Percentiles rank a stretch among this genome's conserved stretches.
Conservation (phyloP, 2,888 invertebrate species). For the Vandiemenella viatica region DNA sequence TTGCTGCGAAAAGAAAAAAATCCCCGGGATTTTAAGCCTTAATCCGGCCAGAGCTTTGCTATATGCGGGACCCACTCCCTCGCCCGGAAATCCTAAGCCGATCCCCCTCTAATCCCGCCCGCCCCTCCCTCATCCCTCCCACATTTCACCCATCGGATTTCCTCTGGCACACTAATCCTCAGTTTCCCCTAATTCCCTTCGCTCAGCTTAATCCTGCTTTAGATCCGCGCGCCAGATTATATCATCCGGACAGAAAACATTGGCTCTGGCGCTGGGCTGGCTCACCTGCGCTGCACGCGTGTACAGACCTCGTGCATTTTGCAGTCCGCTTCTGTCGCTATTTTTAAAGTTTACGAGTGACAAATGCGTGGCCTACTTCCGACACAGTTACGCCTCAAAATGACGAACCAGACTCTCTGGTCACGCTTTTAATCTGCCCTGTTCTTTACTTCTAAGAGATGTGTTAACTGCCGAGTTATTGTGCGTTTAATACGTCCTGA, state of each 20-base stretch:
- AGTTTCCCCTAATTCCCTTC: slow-evolving; percentile 16
- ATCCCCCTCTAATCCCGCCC: slow-evolving; percentile 11
- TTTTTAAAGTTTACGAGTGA: too few species aligned
- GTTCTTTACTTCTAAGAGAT: too few species aligned
- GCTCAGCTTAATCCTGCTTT: slow-evolving; percentile 15
- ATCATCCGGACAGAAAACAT: slow-evolving; percentile 10
- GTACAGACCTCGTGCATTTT: too few species aligned
- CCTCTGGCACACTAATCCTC: slow-evolving; percentile 14
- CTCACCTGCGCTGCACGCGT: background rate
- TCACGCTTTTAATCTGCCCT: too few species aligned
- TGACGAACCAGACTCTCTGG: too few species aligned
- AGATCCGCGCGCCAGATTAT: slow-evolving; percentile 10
- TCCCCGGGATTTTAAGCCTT: slow-evolving; percentile 13
- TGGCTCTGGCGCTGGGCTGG: background rate
- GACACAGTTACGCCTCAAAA: too few species aligned
- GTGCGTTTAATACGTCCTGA: too few species aligned
- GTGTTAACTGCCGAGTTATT: too few species aligned
- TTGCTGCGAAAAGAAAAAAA: slow-evolving; percentile 12
- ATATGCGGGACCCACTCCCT: slow-evolving; percentile 8
- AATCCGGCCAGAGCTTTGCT: slow-evolving; percentile 13
- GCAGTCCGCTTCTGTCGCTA: too few species aligned
- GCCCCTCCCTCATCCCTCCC: slow-evolving; percentile 4
- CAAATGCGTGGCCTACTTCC: too few species aligned
- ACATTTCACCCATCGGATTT: slow-evolving; percentile 16
- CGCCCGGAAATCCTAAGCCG: slow-evolving; percentile 10